These are phyloP conservation scores for Cyclina sinensis DNA, from an alignment of 1,140 invertebrate genomes.

Conservation along the genomic window DNA sequence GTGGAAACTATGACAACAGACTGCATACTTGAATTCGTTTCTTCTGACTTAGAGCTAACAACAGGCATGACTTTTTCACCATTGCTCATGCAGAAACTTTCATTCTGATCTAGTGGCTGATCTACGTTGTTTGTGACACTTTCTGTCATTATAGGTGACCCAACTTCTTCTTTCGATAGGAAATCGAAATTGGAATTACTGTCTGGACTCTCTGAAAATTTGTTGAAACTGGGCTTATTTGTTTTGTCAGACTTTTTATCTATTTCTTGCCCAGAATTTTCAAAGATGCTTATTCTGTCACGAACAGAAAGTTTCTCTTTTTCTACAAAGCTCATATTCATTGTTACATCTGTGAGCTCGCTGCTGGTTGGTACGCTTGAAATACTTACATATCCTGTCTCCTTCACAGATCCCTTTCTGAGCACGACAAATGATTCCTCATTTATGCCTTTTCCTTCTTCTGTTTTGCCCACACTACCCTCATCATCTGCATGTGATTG, in stretches of 20 bases:
- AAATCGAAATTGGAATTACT: conserved; percentile 1
- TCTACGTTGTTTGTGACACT: too few relatives aligned
- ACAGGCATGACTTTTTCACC: too few relatives aligned
- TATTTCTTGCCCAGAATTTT: background rate
- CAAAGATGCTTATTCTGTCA: conserved; percentile 12
- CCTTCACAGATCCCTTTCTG: background rate
- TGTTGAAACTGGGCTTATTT: background rate
- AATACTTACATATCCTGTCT: conserved; percentile 10
- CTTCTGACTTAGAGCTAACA: too few relatives aligned
- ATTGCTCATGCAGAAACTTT: too few relatives aligned
- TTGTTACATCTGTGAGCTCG: background rate
- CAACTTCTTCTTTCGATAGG: background rate
- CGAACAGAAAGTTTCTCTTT: background rate
- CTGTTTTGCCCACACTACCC: background rate
- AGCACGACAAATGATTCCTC: conserved; percentile 20
- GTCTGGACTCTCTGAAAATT: background rate
- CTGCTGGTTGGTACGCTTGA: background rate
- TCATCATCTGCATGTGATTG: background rate
- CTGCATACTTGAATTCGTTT: too few relatives aligned
- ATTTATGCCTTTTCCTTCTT: background rate
- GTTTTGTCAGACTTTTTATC: background rate
- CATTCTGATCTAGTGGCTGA: too few relatives aligned
- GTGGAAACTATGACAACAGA: too few relatives aligned
- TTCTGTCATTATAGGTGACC: background rate
- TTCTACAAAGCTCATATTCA: background rate